Evolutionary conservation across 2,797 vertebrate genomes (phyloP).

Genomic region (Acanthurus tractus): DNA sequence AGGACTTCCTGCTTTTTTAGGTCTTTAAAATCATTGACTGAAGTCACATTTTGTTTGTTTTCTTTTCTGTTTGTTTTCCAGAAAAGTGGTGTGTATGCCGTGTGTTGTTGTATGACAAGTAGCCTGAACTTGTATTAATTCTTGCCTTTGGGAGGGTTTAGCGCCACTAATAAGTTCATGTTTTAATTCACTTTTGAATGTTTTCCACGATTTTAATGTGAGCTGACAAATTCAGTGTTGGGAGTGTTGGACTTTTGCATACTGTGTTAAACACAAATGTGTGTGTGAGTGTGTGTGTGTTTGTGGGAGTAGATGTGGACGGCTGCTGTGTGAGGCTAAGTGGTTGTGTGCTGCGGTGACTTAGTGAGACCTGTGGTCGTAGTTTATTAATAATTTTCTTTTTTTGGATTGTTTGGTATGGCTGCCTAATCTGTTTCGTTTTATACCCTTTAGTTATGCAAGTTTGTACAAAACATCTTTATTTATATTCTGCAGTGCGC

Average conservation of each 20-base stretch:
- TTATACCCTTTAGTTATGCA: constrained; percentile 81
- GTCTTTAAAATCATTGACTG: constrained; percentile 47
- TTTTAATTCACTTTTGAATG: constrained; percentile 69
- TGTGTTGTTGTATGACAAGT: constrained; percentile 58
- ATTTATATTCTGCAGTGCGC: constrained; percentile 87
- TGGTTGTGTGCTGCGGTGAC: constrained; percentile 56
- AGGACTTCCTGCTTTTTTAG: constrained; percentile 17
- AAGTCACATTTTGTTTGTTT: constrained; percentile 36
- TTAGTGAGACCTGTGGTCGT: constrained; percentile 54
- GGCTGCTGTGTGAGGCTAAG: constrained; percentile 33
- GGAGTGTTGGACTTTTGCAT: constrained; percentile 41
- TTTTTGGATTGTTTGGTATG: constrained; percentile 38
- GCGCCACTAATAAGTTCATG: constrained; percentile 66
- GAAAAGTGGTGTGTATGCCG: constrained; percentile 41
- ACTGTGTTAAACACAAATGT: constrained; percentile 41
- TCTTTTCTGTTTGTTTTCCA: constrained; percentile 19
- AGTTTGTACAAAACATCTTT: constrained; percentile 86
- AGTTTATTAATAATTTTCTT: constrained; percentile 57
- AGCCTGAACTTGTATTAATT: constrained; percentile 58
- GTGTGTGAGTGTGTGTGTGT: constrained; percentile 37
- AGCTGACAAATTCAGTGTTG: constrained; percentile 51
- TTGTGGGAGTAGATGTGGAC: constrained; percentile 23
- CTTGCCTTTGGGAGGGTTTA: constrained; percentile 70
- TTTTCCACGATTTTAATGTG: constrained; percentile 66
- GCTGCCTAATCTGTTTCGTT: constrained; percentile 68